phyloP scores from a whole-genome alignment of 2,888 invertebrate genomes.

The Tortrix viridana region DNA sequence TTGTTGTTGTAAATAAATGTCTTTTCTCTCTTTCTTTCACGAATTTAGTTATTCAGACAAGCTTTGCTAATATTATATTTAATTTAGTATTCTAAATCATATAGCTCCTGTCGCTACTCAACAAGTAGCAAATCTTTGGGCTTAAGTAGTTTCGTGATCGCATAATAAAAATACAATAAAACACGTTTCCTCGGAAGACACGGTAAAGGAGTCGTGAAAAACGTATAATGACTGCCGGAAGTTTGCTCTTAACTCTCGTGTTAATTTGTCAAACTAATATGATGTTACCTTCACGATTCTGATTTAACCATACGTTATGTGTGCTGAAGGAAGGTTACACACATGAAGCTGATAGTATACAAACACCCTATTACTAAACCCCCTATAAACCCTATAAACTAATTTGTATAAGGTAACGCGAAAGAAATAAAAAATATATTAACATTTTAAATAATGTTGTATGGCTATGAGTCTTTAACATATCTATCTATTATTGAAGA shows the following conservation, averaged over 20 bases:
- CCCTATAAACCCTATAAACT: slow-evolving; percentile 4
- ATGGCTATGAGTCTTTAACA: too few relatives aligned
- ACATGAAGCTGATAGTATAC: slow-evolving; percentile 4
- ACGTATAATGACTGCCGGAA: slow-evolving; percentile 51
- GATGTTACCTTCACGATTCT: slow-evolving; percentile 45
- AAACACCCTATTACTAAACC: too few relatives aligned
- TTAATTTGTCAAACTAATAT: slow-evolving; percentile 53
- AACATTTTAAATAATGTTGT: too few relatives aligned
- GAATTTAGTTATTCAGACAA: too few relatives aligned
- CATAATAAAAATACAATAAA: slow-evolving; percentile 33
- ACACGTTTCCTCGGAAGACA: slow-evolving; percentile 29
- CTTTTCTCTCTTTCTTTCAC: too few relatives aligned
- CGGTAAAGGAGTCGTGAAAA: slow-evolving; percentile 44
- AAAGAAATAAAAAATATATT: too few relatives aligned
- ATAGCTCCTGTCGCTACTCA: neutral
- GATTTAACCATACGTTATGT: slow-evolving; percentile 41
- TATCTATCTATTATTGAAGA: too few relatives aligned
- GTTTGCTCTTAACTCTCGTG: slow-evolving; percentile 45
- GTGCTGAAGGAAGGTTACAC: slow-evolving; percentile 16
- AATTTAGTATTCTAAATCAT: too few relatives aligned
- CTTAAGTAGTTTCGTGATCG: slow-evolving; percentile 31
- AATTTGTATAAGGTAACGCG: neutral
- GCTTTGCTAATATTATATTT: too few relatives aligned
- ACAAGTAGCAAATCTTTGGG: slow-evolving; percentile 22
- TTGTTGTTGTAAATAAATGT: too few relatives aligned